These are phyloP conservation scores for Junonia oenone DNA, from an alignment of 2,888 invertebrate genomes.

Conservation along the genomic window DNA sequence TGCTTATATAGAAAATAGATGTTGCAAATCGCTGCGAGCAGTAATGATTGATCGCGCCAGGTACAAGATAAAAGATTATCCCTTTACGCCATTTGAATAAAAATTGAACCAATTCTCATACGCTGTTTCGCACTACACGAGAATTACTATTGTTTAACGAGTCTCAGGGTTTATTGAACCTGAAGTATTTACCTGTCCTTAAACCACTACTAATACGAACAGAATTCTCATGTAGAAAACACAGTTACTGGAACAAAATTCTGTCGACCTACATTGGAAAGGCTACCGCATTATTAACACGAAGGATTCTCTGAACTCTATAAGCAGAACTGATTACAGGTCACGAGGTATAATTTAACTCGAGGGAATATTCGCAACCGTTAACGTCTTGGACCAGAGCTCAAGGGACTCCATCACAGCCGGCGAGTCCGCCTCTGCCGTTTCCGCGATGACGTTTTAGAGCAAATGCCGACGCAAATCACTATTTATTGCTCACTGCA, in stretches of 20 bases:
- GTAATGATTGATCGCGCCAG: slow-evolving; percentile 37
- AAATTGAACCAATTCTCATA: neutral
- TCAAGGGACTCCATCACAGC: slow-evolving; percentile 41
- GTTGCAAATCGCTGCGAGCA: slow-evolving; percentile 39
- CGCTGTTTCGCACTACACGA: neutral
- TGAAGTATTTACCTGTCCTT: too few species aligned
- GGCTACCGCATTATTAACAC: too few species aligned
- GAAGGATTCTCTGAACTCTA: too few species aligned
- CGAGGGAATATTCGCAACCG: neutral
- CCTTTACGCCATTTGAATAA: neutral
- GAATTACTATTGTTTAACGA: neutral
- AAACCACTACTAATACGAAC: too few species aligned
- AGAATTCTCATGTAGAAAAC: too few species aligned
- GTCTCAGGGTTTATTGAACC: too few species aligned
- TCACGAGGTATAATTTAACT: neutral
- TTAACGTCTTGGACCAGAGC: slow-evolving; percentile 7
- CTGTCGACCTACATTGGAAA: too few species aligned
- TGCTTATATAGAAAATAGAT: slow-evolving; percentile 33
- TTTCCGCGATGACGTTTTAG: slow-evolving; percentile 44
- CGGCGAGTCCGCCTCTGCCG: slow-evolving; percentile 51
- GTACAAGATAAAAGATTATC: slow-evolving; percentile 24
- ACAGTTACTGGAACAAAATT: too few species aligned
- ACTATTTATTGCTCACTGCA: slow-evolving; percentile 58
- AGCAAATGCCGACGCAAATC: slow-evolving; percentile 50
- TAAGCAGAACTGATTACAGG: neutral